phyloP scores from a whole-genome alignment of 23 tunicate genomes.

The Aplidium turbinatum region DNA sequence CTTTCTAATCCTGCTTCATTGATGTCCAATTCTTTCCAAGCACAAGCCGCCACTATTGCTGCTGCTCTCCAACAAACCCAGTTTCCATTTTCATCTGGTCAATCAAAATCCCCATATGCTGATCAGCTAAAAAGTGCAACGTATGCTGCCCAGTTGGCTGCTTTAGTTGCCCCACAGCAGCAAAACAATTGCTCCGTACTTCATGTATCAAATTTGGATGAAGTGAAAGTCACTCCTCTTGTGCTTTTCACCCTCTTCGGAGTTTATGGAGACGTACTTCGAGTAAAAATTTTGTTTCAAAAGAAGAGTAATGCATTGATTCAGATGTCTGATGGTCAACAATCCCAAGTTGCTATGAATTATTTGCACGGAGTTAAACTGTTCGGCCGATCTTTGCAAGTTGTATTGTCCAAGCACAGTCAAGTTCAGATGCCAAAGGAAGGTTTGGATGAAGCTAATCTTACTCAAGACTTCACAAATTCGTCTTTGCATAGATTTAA shows the following conservation, averaged over 20 bases:
- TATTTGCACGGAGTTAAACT: constrained; percentile 73
- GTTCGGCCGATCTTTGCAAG: constrained; percentile 61
- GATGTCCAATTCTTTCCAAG: constrained; percentile 28
- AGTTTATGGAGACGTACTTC: constrained; percentile 89
- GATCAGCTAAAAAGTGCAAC: constrained; percentile 39
- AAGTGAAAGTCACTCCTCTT: constrained; percentile 44
- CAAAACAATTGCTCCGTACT: constrained; percentile 41
- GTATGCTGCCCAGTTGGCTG: constrained; percentile 32
- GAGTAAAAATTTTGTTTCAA: constrained; percentile 90
- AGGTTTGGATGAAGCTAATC: constrained; percentile 78
- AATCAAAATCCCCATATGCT: constrained; percentile 45
- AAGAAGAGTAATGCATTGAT: constrained; percentile 91
- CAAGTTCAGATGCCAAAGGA: constrained; percentile 97
- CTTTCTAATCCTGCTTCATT: constrained; percentile 33
- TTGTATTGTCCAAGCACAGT: constrained; percentile 72
- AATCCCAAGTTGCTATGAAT: constrained; percentile 75
- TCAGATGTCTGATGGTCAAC: constrained; percentile 83
- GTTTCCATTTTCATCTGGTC: constrained; percentile 16
- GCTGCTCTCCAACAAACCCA: constrained; percentile 72
- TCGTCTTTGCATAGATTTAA: constrained; percentile 93
- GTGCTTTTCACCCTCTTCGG: constrained; percentile 68
- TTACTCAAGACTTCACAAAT: constrained; percentile 90
- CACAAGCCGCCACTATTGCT: constrained; percentile 37
- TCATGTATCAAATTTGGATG: constrained; percentile 84
- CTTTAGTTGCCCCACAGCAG: not conserved